Evolutionary conservation across 2,888 invertebrate species (phyloP), one percentile per base, ranked within the genome.

Genomic region (Leptogaster cylindrica): DNA sequence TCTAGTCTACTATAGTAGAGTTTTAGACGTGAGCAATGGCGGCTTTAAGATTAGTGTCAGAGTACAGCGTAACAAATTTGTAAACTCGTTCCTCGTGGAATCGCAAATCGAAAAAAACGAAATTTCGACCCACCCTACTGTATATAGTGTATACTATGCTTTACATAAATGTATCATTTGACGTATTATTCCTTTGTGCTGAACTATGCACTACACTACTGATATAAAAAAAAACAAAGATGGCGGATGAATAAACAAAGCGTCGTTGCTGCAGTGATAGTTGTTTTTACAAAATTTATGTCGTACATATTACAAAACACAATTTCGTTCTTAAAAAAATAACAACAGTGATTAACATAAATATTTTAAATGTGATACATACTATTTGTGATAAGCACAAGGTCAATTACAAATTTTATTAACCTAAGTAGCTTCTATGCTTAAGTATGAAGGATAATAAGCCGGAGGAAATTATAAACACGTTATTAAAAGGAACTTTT

Each of bases 401-500:
- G 46, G 68, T 68, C 68, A 68, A 68, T 68, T 68, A 58, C 48
- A 65, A 65, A 46, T 65, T 68, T 48, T 27, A 33, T 55, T 36
- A 55, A 31, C 51, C 36, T 33, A 55, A 33, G 33, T 36, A 55
- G 36, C 23, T 33, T 27, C 33, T 33, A 33, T 20, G 36, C 20
- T 20, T n/a, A 7, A 41, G 5, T 67, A 73, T 73, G 73, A 71
- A 71, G 69, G 71, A 71, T 31, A 70, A 70, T 27, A 70, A 66
- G 8, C 50, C 70, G 27, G 80, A 80, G 70, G 80, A 81, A 69
- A 79, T 81, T 58, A 73, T 81, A 5, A 77, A 77, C 64, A 74
- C 80, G 3, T 72, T 80, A 61, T 68, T 81, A 65, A 77, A 79
- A 52, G 77, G 78, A 67, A 79, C 78, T 58, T 79, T 79, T 44